Evolutionary conservation across 2,797 vertebrate genomes (phyloP).

Genomic region (Molossus alvarezi): DNA sequence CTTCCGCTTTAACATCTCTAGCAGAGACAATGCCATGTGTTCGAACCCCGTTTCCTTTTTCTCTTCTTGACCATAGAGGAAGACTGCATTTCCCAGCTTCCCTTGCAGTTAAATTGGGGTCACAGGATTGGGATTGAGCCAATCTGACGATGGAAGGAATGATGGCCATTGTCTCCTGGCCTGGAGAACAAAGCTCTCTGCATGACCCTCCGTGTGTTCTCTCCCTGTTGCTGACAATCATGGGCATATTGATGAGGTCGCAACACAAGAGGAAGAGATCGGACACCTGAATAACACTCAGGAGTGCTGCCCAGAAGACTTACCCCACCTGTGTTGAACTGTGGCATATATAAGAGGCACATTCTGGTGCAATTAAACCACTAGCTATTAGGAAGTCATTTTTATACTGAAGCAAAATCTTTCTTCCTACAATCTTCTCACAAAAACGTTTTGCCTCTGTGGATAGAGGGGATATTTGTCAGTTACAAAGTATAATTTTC

Average conservation of each 20-base stretch:
- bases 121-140: neutral
- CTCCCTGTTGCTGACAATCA: neutral
- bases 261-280: neutral
- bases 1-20: neutral
- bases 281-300: neutral
- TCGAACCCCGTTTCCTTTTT: neutral
- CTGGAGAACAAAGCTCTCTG: neutral
- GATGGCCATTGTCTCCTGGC: neutral
- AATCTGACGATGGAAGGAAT: neutral
- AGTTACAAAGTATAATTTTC: conserved; percentile 24
- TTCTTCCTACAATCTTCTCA: neutral
- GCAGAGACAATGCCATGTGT: neutral
- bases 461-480: neutral
- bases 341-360: neutral
- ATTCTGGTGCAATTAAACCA: neutral
- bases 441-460: neutral
- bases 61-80: neutral
- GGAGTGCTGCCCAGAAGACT: neutral
- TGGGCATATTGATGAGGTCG: neutral
- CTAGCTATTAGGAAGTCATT: neutral
- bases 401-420: neutral
- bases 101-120: neutral
- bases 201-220: neutral
- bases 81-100: conserved; percentile 64
- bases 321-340: accelerated